These are phyloP conservation scores for Champsocephalus esox DNA, from an alignment of 2,797 vertebrate genomes.

Conservation along the genomic window DNA sequence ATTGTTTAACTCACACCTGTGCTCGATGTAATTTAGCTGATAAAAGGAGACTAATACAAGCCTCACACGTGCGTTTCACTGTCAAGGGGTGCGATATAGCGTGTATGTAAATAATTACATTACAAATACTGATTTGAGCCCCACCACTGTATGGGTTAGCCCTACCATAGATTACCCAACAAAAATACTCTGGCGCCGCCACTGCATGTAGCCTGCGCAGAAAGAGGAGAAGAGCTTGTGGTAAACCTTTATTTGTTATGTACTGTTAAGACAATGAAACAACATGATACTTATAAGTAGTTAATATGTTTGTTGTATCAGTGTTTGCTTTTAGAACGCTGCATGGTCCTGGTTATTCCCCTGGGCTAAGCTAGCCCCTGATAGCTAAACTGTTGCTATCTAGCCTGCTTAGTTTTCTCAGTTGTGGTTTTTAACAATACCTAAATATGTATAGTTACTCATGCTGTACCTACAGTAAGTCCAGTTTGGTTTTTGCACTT, in stretches of 20 bases:
- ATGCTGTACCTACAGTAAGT: not conserved
- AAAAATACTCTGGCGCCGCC: no score
- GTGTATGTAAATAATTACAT: no score
- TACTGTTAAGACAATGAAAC: not conserved
- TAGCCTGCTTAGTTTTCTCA: not conserved
- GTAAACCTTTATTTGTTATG: not conserved
- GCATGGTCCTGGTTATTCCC: no score
- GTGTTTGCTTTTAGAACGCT: not conserved
- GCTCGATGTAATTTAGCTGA: no score
- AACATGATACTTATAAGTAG: not conserved
- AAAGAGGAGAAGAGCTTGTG: not conserved
- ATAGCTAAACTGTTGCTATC: conserved; percentile 1
- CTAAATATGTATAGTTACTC: not conserved
- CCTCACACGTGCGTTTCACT: no score
- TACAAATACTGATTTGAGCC: no score
- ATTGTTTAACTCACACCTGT: no score
- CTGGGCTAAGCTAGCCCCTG: not conserved
- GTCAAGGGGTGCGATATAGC: no score
- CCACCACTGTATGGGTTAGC: no score
- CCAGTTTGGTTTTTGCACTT: not conserved
- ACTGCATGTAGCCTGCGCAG: no score
- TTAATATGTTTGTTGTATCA: not conserved
- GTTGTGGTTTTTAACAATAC: not conserved
- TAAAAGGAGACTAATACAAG: no score
- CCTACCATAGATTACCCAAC: no score